Evolutionary conservation across 2,888 invertebrate genomes (phyloP).

Genomic region (Drosophila algonquin): DNA sequence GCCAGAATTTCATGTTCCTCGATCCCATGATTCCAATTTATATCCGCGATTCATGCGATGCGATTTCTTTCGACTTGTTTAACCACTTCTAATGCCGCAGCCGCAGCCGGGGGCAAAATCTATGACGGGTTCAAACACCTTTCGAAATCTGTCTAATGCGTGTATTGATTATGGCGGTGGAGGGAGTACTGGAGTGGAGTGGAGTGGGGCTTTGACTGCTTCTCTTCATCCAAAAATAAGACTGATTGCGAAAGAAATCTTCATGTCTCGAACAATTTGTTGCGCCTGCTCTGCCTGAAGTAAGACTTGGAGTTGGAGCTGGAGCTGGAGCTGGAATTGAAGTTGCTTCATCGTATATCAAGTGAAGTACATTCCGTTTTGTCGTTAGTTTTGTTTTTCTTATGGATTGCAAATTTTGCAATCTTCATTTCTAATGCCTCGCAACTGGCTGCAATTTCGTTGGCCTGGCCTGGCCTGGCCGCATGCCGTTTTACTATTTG

Average conservation of each 20-base stretch:
- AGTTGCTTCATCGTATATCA: constrained; percentile 40
- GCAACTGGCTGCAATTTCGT: constrained; percentile 52
- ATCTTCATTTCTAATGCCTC: constrained; percentile 56
- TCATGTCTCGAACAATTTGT: constrained; percentile 48
- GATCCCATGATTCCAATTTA: constrained; percentile 41
- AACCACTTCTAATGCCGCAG: constrained; percentile 45
- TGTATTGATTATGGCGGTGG: constrained; percentile 52
- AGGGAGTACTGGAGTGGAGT: constrained; percentile 3
- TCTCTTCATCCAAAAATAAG: constrained; percentile 43
- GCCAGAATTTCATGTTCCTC: constrained; percentile 42
- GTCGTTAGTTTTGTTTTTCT: constrained; percentile 6
- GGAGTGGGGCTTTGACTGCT: constrained; percentile 25
- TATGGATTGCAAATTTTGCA: constrained; percentile 37
- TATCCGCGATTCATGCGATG: constrained; percentile 27
- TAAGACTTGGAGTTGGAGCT: constrained; percentile 17
- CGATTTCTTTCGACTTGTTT: constrained; percentile 61
- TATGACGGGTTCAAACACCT: constrained; percentile 72
- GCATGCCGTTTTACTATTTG: constrained; percentile 59
- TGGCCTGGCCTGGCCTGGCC: constrained; percentile 1
- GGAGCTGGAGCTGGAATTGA: constrained; percentile 10
- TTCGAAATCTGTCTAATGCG: constrained; percentile 71
- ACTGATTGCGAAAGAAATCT: constrained; percentile 47
- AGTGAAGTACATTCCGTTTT: constrained; percentile 39
- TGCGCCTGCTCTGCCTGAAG: constrained; percentile 45
- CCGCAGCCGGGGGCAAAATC: constrained; percentile 31